Evolutionary conservation across 2,888 invertebrate species (phyloP), one percentile per base, ranked within the genome.

Genomic region (Acleris laterana): DNA sequence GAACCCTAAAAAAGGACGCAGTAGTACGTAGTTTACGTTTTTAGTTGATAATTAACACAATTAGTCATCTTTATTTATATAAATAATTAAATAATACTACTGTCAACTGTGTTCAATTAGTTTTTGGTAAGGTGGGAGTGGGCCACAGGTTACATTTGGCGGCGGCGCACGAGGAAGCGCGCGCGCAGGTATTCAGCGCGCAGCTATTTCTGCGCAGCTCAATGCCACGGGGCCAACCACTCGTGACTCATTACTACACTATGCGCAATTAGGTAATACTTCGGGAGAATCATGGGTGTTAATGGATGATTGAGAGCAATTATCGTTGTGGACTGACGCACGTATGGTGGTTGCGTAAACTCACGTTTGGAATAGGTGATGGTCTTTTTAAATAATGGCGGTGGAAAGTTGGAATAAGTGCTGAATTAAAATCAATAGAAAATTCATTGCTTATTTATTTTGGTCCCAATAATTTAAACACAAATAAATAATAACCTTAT

Each of bases 191-290:
- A 7, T 11, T 25, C 46, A 17, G 46, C 17, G 38, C 38, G 20
- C 4, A 42, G 63, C 65, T 67, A 70, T 81, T 80, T 81, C 78
- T 82, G 73, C 59, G 77, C 75, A 72, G 72, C 84, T 88, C 92
- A 92, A 89, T 91, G 92, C 88, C 90, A 89, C 83, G 88, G 77
- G 91, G 91, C 88, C 89, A 90, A 88, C 83, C 87, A 84, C 89
- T 89, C 84, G 82, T 87, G 84, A 85, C 79, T 84, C 84, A 85
- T 84, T 83, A 77, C 79, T 75, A 73, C 68, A 73, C 74, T 74
- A 73, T 75, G 56, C 70, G 74, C 69, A 75, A 75, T 76, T 75
- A 74, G 69, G 62, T 66, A 66, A 66, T 51, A 66, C 66, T 32
- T 20, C 17, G 32, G 42, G 38, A 42, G 32, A 44, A 57, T 57